Conservation (phyloP, 2,888 invertebrate species). For the Linnaemya vulpina region DNA sequence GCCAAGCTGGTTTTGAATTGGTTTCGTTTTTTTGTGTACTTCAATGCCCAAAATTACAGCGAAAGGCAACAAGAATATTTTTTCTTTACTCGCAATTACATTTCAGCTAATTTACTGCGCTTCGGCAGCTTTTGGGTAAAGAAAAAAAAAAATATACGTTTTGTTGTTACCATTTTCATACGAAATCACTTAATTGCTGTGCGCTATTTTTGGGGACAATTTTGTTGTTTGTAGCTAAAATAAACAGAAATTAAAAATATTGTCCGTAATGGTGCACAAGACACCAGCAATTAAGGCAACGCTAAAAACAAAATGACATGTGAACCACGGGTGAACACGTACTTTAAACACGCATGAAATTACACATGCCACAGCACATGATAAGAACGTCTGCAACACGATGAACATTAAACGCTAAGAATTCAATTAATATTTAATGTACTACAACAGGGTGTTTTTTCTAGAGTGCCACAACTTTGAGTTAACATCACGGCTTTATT, state of each 20-base stretch:
- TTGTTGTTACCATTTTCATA: neutral
- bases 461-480: no score
- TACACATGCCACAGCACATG: neutral
- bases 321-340: neutral
- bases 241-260: neutral
- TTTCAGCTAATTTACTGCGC: slow-evolving; percentile 6
- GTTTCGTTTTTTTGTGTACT: neutral
- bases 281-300: neutral
- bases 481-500: no score
- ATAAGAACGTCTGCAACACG: neutral
- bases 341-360: neutral
- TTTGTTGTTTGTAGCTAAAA: neutral
- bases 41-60: neutral
- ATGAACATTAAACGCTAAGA: neutral
- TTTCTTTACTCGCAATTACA: neutral
- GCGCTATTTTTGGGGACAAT: neutral
- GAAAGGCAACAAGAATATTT: neutral
- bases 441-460: no score
- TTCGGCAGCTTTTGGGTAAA: neutral
- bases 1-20: slow-evolving; percentile 51
- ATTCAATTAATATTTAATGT: no score
- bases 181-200: neutral
- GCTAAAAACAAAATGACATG: neutral
- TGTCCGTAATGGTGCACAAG: neutral
- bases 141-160: no score